Base-by-base conservation (phyloP, 1,140 invertebrate genomes). In the Ips typographus region DNA sequence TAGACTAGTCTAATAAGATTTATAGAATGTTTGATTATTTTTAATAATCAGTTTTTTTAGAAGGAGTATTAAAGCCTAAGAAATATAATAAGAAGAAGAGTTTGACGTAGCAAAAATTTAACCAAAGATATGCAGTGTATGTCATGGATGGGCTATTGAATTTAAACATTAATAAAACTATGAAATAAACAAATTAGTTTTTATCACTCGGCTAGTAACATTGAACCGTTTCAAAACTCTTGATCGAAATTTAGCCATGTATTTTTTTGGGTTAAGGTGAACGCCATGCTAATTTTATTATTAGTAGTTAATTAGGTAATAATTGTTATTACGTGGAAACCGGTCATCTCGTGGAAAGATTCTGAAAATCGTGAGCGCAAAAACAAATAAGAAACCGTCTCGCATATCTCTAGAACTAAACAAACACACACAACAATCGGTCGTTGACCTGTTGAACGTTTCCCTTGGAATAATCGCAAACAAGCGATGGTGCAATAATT, bases 401-500 rank as follows among this genome's bases (percentile, higher is more conserved):
- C 40, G 38, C 56, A 22, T 36, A 61, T 55, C 42, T 53, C 4
- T 52, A 39, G 22, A 22, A 7, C 40, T n/a, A 53, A n/a, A 64
- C 6, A 44, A 64, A 53, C 44, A 64, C 42, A 8, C 22, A 64
- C n/a, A 55, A 52, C 62, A 49, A 64, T 64, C 62, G 62, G 62
- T 64, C 62, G 49, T 53, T 38, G 49, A 64, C 62, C 62, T 43
- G 2, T 8, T 39, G 41, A 38, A 59, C n/a, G 22, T 4, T 44
- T 44, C 58, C 22, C 42, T 61, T 40, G 36, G 6, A 64, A 51
- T 64, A 64, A 64, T 64, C 49, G 62, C 62, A 64, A 64, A 58
- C 40, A 37, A 8, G 36, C 38, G 42, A 61, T 64, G 49, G 22
- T 55, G 49, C 62, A 55, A 52, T 64, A 64, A 64, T 64, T 64